phyloP scores from a whole-genome alignment of 2,888 invertebrate species.

The Lochmaea capreae region DNA sequence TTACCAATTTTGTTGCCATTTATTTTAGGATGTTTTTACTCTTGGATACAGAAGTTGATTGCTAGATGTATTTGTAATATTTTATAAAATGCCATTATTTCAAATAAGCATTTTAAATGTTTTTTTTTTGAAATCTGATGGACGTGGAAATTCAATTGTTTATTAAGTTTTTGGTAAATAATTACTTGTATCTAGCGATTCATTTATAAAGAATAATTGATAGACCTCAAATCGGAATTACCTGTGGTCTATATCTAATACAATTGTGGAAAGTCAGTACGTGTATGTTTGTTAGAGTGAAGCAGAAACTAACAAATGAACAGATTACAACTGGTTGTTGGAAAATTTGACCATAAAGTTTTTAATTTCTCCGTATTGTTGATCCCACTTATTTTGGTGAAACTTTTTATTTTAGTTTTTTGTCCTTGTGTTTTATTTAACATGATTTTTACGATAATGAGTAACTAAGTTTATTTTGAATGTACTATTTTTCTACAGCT shows the following conservation, averaged over 20 bases:
- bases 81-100: neutral
- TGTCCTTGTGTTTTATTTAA: slow-evolving; percentile 19
- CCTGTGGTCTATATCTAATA: too few relatives aligned
- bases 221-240: neutral
- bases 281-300: neutral
- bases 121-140: neutral
- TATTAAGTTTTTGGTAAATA: neutral
- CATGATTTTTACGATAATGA: slow-evolving; percentile 36
- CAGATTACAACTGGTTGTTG: neutral
- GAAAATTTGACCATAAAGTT: neutral
- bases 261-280: neutral
- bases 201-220: neutral
- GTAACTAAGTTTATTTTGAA: slow-evolving; percentile 40
- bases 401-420: slow-evolving; percentile 8
- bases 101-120: neutral
- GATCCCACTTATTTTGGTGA: slow-evolving; percentile 17
- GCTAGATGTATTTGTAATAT: neutral
- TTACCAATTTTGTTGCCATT: neutral
- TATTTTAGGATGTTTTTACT: neutral
- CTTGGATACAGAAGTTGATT: neutral
- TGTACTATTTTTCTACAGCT: slow-evolving; percentile 45
- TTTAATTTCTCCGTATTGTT: neutral
- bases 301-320: slow-evolving; percentile 1
- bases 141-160: neutral
- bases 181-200: neutral